Conservation (phyloP, 2,888 invertebrate species). For the Kryphioiulus occultus region DNA sequence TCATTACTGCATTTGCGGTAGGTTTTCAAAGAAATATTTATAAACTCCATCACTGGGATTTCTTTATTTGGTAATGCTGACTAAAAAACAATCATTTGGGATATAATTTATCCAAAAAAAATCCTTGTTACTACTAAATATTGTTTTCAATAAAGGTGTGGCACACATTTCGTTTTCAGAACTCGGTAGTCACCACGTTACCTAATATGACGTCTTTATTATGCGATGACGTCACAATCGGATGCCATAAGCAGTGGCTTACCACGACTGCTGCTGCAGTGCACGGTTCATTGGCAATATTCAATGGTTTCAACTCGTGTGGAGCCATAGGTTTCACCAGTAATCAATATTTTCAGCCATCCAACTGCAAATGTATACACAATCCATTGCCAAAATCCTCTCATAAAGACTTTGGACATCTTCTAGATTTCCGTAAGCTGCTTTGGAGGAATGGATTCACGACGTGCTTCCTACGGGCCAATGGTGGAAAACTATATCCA, state of each 20-base stretch:
- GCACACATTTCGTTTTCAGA: no score
- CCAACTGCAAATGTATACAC: conserved; percentile 14
- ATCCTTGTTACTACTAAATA: no score
- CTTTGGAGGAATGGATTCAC: neutral
- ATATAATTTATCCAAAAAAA: no score
- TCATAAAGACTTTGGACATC: conserved; percentile 32
- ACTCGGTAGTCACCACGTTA: no score
- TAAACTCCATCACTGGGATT: no score
- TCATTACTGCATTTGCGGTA: no score
- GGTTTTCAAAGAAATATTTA: no score
- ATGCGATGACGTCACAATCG: neutral
- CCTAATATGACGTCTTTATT: neutral
- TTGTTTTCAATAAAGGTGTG: no score
- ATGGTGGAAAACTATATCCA: neutral
- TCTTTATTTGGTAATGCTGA: no score
- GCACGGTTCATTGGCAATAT: neutral
- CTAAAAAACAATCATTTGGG: no score
- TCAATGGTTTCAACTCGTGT: neutral
- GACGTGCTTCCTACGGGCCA: neutral
- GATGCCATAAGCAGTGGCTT: neutral
- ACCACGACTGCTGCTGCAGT: neutral
- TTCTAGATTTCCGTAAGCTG: conserved; percentile 26
- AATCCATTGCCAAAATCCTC: conserved; percentile 14
- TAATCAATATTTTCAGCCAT: neutral
- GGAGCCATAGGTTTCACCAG: neutral